phyloP scores from a whole-genome alignment of 2,888 invertebrate species.

The Phortica magna region DNA sequence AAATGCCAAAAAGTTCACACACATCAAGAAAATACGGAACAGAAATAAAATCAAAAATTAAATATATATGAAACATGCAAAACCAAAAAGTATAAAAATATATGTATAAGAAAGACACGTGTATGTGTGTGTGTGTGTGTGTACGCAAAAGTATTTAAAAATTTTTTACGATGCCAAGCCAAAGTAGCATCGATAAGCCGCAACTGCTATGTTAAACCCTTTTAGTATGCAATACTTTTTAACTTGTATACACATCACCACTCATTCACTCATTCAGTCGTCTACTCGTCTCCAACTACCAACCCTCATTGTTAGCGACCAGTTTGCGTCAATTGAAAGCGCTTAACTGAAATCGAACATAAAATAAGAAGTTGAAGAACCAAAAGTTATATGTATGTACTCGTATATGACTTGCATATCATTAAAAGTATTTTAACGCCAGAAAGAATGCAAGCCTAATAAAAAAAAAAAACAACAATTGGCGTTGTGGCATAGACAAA shows the following conservation, averaged over 20 bases:
- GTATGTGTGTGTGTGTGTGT: neutral
- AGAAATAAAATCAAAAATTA: too few relatives aligned
- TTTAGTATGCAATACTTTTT: conserved; percentile 4
- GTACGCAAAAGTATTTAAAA: conserved; percentile 72
- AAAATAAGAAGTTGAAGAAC: neutral
- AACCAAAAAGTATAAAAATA: too few relatives aligned
- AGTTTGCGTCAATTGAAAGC: neutral
- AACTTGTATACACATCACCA: neutral
- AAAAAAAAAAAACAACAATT: conserved; percentile 8
- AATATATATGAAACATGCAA: too few relatives aligned
- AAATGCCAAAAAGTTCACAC: too few relatives aligned
- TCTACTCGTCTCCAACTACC: too few relatives aligned
- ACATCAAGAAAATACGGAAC: too few relatives aligned
- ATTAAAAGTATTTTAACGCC: conserved; percentile 4
- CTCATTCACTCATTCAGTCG: too few relatives aligned
- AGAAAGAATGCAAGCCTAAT: neutral
- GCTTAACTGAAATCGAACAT: neutral
- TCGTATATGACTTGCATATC: conserved; percentile 20
- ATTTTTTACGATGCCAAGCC: conserved; percentile 5
- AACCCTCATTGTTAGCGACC: neutral
- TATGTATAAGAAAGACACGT: neutral
- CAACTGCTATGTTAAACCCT: conserved; percentile 11
- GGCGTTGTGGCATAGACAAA: neutral
- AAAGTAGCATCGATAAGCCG: conserved; percentile 12
- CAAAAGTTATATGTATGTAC: conserved; percentile 9